Evolutionary conservation across 2,797 vertebrate genomes (phyloP).

Genomic region (Taeniopygia guttata): DNA sequence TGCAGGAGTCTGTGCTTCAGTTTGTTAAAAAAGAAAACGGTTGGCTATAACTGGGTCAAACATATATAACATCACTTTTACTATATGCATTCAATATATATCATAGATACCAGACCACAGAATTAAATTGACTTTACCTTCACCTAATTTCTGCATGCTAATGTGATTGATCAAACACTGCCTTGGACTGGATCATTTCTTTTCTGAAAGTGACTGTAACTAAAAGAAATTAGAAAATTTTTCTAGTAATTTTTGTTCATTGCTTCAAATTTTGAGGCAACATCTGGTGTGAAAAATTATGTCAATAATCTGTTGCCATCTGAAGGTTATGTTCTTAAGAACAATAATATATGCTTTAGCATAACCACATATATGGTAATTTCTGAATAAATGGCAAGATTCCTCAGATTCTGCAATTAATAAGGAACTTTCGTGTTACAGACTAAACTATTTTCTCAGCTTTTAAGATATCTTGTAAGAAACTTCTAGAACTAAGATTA

Average conservation of each 20-base stretch:
- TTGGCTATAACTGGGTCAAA: not conserved
- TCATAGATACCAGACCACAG: not conserved
- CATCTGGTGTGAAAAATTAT: not conserved
- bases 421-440: not conserved
- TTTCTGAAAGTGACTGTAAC: not conserved
- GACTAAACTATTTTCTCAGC: not conserved
- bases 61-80: not conserved
- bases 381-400: not conserved
- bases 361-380: not conserved
- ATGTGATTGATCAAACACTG: not conserved
- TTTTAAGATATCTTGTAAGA: not conserved
- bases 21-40: not conserved
- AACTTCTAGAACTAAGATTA: not conserved
- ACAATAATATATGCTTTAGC: not conserved
- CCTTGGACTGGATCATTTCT: not conserved
- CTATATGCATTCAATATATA: not conserved
- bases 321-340: not conserved
- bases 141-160: not conserved
- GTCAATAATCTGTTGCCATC: not conserved
- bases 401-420: not conserved
- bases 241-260: not conserved
- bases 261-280: not conserved
- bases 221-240: not conserved
- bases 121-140: not conserved
- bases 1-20: not conserved